phyloP scores from a whole-genome alignment of 2,797 vertebrate species.

The Phaenicophaeus curvirostris region DNA sequence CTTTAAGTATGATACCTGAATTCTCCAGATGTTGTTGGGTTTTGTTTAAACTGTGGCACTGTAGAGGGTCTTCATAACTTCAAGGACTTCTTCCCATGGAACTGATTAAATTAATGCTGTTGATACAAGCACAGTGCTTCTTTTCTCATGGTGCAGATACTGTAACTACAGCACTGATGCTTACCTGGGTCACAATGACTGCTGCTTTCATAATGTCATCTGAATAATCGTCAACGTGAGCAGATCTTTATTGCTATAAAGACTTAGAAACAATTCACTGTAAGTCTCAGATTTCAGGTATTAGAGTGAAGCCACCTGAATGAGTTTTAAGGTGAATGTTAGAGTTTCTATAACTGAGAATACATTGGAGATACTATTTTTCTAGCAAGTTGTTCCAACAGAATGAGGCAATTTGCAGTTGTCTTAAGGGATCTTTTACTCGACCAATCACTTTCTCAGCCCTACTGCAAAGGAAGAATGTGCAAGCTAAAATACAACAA shows the following conservation, averaged over 20 bases:
- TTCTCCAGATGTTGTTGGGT: neutral
- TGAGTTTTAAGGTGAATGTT: neutral
- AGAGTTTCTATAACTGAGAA: neutral
- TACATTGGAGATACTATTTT: rapidly evolving
- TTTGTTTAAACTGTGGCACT: neutral
- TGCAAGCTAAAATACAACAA: neutral
- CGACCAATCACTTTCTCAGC: neutral
- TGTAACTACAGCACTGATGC: neutral
- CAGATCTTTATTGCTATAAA: neutral
- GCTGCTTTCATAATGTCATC: neutral
- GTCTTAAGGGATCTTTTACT: neutral
- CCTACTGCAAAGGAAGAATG: neutral
- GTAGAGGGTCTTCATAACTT: neutral
- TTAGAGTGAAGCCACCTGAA: neutral
- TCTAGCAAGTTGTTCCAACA: neutral
- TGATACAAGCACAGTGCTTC: neutral
- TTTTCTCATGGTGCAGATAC: neutral
- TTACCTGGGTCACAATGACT: neutral
- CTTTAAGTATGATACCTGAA: neutral
- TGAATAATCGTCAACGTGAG: neutral
- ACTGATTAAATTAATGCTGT: neutral
- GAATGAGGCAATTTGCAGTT: rapidly evolving
- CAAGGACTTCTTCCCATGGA: neutral
- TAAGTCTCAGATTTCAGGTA: neutral
- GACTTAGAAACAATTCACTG: neutral